Percentiles rank a stretch among this genome's conserved stretches.
Evolutionary conservation across 2,888 invertebrate species (phyloP).

Genomic region (Xestia xanthographa): DNA sequence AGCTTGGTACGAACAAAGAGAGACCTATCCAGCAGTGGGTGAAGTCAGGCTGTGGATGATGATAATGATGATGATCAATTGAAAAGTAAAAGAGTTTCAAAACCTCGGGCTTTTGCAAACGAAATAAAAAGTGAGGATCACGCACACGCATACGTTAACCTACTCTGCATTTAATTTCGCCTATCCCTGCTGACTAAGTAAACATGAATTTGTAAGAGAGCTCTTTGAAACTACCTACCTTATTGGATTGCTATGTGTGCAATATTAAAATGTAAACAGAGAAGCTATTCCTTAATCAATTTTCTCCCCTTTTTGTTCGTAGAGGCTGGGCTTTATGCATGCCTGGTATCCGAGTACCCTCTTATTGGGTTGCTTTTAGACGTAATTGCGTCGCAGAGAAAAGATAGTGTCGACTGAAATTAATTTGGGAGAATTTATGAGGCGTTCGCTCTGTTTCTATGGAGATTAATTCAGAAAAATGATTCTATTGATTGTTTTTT

Average conservation of each 20-base stretch:
- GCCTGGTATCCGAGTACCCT: constrained; percentile 46
- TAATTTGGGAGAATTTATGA: constrained; percentile 51
- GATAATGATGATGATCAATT: not conserved
- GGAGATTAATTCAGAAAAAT: constrained; percentile 2
- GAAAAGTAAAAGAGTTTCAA: not conserved
- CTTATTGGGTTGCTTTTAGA: constrained; percentile 56
- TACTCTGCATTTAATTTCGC: constrained; percentile 50
- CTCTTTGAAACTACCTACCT: constrained; percentile 44
- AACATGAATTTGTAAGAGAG: constrained; percentile 28
- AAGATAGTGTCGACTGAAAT: constrained; percentile 54
- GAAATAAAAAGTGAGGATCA: constrained; percentile 14
- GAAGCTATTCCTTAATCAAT: constrained; percentile 63
- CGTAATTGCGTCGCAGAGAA: constrained; percentile 56
- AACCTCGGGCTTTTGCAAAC: not conserved
- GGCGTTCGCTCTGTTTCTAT: constrained; percentile 1
- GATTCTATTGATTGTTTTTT: not conserved
- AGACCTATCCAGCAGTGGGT: too few relatives aligned
- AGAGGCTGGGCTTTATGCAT: constrained; percentile 53
- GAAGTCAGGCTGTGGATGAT: too few relatives aligned
- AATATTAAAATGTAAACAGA: constrained; percentile 63
- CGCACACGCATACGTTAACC: not conserved
- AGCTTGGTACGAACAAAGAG: too few relatives aligned
- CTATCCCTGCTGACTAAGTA: constrained; percentile 34
- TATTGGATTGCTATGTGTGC: constrained; percentile 53
- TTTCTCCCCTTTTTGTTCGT: constrained; percentile 61